Percentiles rank a stretch among this genome's conserved stretches.
These are phyloP conservation scores for Platalea minor DNA, from an alignment of 2,797 vertebrate genomes.

Conservation along the genomic window DNA sequence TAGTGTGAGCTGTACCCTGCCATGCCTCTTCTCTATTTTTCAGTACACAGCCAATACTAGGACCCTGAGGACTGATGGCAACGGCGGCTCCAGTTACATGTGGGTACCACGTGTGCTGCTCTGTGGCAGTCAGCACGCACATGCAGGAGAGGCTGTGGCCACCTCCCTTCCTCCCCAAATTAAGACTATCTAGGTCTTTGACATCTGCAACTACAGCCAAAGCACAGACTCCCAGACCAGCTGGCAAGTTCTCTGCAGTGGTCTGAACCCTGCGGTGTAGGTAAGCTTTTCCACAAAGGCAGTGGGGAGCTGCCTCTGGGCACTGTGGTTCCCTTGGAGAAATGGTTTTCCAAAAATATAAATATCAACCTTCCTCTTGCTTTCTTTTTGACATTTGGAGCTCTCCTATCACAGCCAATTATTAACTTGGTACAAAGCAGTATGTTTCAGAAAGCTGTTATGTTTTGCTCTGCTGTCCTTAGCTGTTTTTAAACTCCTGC, in stretches of 20 bases:
- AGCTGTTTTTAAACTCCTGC: neutral
- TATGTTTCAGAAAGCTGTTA: neutral
- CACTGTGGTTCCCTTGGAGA: neutral
- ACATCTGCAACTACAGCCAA: neutral
- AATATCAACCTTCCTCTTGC: neutral
- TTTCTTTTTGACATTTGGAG: neutral
- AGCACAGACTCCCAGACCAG: neutral
- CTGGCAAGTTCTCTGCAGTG: neutral
- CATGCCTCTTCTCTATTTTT: neutral
- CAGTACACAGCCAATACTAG: neutral
- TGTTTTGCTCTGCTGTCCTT: neutral
- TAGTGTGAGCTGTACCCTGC: neutral
- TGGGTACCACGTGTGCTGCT: neutral
- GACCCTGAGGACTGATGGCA: neutral
- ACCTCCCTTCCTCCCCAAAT: neutral
- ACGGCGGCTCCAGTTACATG: neutral
- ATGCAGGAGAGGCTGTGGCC: neutral
- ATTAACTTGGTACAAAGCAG: neutral
- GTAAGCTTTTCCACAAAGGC: neutral
- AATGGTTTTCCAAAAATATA: neutral
- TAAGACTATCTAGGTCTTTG: neutral
- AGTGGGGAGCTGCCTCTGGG: neutral
- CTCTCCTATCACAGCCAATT: neutral
- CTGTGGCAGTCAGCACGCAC: neutral
- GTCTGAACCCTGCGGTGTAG: accelerated